Evolutionary conservation across 2,888 invertebrate genomes (phyloP).

Genomic region (Plagodis pulveraria): DNA sequence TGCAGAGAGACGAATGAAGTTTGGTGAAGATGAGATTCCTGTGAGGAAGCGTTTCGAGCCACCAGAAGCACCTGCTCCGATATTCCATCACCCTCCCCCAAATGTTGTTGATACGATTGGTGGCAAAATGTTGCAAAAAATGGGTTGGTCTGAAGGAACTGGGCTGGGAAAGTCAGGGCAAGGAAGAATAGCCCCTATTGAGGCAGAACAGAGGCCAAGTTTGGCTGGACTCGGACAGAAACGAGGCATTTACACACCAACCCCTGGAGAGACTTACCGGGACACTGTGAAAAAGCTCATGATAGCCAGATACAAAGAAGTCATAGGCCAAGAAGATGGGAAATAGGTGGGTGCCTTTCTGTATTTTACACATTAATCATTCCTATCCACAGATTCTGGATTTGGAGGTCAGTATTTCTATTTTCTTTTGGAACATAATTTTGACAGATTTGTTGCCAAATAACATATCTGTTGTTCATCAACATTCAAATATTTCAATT

Average conservation of each 20-base stretch:
- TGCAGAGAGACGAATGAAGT: constrained; percentile 96
- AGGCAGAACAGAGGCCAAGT: constrained; percentile 88
- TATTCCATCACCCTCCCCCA: constrained; percentile 85
- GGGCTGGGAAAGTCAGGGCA: constrained; percentile 97
- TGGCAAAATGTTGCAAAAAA: constrained; percentile 97
- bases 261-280: constrained; percentile 94
- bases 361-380: constrained; percentile 39
- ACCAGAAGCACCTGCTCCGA: constrained; percentile 66
- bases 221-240: constrained; percentile 95
- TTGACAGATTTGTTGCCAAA: no score
- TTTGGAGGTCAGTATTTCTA: constrained; percentile 59
- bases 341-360: constrained; percentile 69
- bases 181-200: constrained; percentile 96
- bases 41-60: constrained; percentile 75
- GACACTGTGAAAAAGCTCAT: constrained; percentile 96
- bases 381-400: constrained; percentile 55
- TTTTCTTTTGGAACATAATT: not conserved
- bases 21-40: constrained; percentile 92
- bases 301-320: constrained; percentile 94
- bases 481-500: no score
- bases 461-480: no score
- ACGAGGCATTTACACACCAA: constrained; percentile 90
- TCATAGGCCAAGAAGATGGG: constrained; percentile 86
- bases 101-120: constrained; percentile 96
- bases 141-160: constrained; percentile 99